Conservation (phyloP, 2,113 vertebrate genomes). For the Callithrix jacchus region DNA sequence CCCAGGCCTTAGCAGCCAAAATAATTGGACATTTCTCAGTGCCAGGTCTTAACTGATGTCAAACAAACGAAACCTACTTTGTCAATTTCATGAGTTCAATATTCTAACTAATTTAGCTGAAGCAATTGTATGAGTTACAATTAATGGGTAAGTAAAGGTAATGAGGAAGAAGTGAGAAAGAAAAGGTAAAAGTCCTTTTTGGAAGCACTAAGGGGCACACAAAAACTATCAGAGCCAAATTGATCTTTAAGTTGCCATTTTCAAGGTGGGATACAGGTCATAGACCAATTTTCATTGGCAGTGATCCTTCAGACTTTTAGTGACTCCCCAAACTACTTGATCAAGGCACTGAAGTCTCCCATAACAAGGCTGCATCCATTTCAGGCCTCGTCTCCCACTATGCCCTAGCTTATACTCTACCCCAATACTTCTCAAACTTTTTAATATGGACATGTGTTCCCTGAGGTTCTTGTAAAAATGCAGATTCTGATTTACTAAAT, state of each 20-base stretch:
- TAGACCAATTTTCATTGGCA: neutral
- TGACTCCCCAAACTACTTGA: conserved; percentile 6
- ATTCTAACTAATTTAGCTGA: conserved; percentile 11
- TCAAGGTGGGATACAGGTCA: neutral
- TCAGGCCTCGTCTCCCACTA: neutral
- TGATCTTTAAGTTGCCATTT: neutral
- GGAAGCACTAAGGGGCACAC: neutral
- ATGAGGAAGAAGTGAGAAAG: conserved; percentile 8
- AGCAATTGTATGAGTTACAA: conserved; percentile 10
- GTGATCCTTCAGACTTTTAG: conserved; percentile 36
- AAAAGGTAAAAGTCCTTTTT: conserved; percentile 14
- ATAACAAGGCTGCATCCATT: neutral
- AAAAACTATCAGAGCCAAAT: conserved; percentile 5
- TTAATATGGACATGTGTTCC: neutral
- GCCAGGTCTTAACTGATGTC: conserved; percentile 25
- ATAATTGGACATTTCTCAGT: conserved; percentile 53
- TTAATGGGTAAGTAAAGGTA: neutral
- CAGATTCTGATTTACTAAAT: conserved; percentile 49
- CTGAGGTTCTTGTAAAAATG: conserved; percentile 15
- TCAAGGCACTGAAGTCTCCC: neutral
- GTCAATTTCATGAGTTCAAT: conserved; percentile 24
- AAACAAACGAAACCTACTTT: conserved; percentile 50
- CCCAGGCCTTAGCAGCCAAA: conserved; percentile 12
- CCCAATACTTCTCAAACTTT: neutral
- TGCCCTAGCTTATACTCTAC: neutral